Evolutionary conservation across 2,888 invertebrate species (phyloP).

Genomic region (Synergus umbraculus): DNA sequence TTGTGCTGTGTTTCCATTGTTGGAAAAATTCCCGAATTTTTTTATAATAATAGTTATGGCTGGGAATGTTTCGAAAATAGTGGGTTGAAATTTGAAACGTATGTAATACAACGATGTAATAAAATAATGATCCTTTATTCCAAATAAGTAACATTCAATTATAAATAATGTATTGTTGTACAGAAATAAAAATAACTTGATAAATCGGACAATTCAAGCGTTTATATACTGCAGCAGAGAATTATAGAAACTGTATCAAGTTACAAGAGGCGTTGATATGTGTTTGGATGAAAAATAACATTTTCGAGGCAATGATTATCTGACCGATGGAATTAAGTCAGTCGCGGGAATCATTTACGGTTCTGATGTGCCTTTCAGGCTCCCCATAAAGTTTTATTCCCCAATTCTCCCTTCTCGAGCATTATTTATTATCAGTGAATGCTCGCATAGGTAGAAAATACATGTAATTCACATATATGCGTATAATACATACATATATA

Average conservation of each 20-base stretch:
- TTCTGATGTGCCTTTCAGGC: conserved; percentile 44
- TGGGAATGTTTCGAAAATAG: neutral
- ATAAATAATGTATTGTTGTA: conserved; percentile 42
- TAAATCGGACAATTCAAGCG: neutral
- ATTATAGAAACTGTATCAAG: neutral
- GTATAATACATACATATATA: neutral
- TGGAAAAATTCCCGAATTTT: neutral
- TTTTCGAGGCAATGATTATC: conserved; percentile 58
- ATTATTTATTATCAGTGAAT: conserved; percentile 62
- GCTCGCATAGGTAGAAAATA: conserved; percentile 46
- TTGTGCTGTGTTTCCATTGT: conserved; percentile 1
- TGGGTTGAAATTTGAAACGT: neutral
- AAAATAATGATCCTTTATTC: neutral
- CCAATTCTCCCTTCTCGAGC: conserved; percentile 54
- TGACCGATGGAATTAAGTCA: conserved; percentile 61
- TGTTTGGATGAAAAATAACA: conserved; percentile 19
- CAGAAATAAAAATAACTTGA: neutral
- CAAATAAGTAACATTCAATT: neutral
- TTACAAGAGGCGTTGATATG: neutral
- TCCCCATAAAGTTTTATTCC: conserved; percentile 45
- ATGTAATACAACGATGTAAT: neutral
- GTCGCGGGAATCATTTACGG: conserved; percentile 62
- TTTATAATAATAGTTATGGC: neutral
- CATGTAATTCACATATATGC: neutral
- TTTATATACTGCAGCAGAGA: neutral